Percentiles rank a stretch among this genome's conserved stretches.
Conservation (phyloP, 2,888 invertebrate genomes). For the Cremastobaeus sp. region DNA sequence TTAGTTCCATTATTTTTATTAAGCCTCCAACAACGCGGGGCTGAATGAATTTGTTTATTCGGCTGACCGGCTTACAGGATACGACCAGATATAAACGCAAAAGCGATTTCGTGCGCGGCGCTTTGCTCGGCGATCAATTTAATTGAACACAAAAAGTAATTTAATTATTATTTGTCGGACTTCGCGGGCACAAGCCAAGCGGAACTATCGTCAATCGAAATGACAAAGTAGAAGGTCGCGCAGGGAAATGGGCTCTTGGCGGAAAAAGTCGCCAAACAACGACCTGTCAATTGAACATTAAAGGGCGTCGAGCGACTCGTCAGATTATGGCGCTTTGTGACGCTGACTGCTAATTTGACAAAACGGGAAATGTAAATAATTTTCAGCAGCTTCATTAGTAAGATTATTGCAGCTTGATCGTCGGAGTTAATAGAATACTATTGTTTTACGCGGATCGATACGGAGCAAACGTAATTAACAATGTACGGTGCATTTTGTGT, state of each 20-base stretch:
- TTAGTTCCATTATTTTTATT: constrained; percentile 27
- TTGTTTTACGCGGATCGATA: constrained; percentile 35
- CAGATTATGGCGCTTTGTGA: constrained; percentile 37
- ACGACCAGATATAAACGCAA: too few relatives aligned
- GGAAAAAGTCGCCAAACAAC: constrained; percentile 9
- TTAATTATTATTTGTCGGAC: too few relatives aligned
- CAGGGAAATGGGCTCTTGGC: too few relatives aligned
- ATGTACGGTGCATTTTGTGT: constrained; percentile 36
- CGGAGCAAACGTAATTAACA: constrained; percentile 57
- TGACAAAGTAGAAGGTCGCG: too few relatives aligned
- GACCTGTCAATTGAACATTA: too few relatives aligned
- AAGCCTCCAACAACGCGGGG: neutral
- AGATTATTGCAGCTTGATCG: constrained; percentile 46
- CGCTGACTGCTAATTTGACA: constrained; percentile 36
- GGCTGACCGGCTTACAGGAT: too few relatives aligned
- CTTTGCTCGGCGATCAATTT: constrained; percentile 22
- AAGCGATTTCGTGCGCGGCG: too few relatives aligned
- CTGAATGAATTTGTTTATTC: constrained; percentile 29
- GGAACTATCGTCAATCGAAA: too few relatives aligned
- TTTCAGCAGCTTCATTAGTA: constrained; percentile 46
- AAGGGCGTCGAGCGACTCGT: too few relatives aligned
- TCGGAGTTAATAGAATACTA: constrained; percentile 51
- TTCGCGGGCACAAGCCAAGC: too few relatives aligned
- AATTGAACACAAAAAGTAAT: too few relatives aligned
- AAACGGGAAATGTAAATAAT: constrained; percentile 52